These are phyloP conservation scores for Gandaritis pyraliata DNA, from an alignment of 2,888 invertebrate genomes.

Conservation along the genomic window DNA sequence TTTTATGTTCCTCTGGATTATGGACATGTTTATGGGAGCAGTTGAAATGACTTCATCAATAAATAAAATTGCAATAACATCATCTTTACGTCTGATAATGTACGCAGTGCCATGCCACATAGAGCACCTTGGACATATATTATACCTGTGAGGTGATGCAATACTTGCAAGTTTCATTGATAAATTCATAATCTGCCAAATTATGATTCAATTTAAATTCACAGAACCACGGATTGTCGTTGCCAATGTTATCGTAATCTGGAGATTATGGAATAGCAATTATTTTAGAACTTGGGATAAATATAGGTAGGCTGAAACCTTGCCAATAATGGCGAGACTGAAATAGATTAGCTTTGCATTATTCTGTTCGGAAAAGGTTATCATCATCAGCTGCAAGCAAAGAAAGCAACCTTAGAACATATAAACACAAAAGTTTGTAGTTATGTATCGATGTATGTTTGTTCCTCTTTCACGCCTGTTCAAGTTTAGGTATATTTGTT, in stretches of 20 bases:
- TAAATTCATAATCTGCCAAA: conserved; percentile 2
- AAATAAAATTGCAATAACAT: no score
- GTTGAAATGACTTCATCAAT: no score
- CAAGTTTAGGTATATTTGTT: no score
- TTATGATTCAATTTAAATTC: conserved; percentile 16
- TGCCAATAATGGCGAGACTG: conserved; percentile 23
- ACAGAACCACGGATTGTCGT: conserved; percentile 5
- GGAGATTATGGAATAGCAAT: conserved; percentile 13
- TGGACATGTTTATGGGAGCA: no score
- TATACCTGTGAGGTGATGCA: no score
- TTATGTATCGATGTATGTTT: no score
- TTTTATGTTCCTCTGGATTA: no score
- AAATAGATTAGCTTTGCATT: conserved; percentile 10
- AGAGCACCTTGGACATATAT: no score
- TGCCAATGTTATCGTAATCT: conserved; percentile 28
- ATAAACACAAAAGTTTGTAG: no score
- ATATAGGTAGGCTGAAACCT: conserved; percentile 21
- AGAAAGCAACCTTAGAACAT: background rate
- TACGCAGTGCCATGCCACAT: no score
- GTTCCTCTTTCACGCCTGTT: no score
- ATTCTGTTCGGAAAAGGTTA: background rate
- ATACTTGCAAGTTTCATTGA: conserved; percentile 4
- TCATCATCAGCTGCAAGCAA: background rate
- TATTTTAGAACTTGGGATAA: conserved; percentile 30
- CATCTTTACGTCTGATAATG: no score